Conservation (phyloP, 2,888 invertebrate genomes). For the Agonopterix arenella region DNA sequence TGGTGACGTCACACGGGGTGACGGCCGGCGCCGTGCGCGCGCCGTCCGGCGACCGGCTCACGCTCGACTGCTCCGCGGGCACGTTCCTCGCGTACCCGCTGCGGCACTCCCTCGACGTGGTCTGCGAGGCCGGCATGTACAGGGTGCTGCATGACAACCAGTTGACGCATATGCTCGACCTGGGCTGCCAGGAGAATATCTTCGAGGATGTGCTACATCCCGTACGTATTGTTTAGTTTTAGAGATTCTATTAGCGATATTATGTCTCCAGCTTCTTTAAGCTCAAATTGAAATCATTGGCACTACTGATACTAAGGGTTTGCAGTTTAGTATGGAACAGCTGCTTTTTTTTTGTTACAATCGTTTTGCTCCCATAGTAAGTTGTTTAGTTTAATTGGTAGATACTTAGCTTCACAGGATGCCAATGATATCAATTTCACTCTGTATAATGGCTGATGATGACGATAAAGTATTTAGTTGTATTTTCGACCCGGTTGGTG, state of each 20-base stretch:
- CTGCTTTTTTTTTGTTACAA: no score
- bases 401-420: no score
- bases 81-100: conserved; percentile 50
- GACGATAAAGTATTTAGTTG: no score
- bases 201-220: conserved; percentile 62
- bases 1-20: conserved; percentile 52
- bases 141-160: conserved; percentile 32
- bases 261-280: no score
- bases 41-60: conserved; percentile 38
- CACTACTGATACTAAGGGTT: no score
- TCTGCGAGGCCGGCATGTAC: conserved; percentile 49
- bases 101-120: conserved; percentile 24
- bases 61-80: conserved; percentile 51
- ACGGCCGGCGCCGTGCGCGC: conserved; percentile 27
- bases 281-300: no score
- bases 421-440: no score
- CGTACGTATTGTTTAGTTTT: conserved; percentile 21
- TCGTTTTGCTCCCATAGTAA: no score
- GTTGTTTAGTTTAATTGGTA: no score
- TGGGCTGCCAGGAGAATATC: conserved; percentile 63
- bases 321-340: no score
- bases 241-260: background rate
- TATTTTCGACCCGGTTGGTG: no score
- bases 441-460: no score
- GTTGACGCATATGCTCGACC: conserved; percentile 47